phyloP scores from a whole-genome alignment of 2,888 invertebrate genomes.

The Eupsilia transversa region DNA sequence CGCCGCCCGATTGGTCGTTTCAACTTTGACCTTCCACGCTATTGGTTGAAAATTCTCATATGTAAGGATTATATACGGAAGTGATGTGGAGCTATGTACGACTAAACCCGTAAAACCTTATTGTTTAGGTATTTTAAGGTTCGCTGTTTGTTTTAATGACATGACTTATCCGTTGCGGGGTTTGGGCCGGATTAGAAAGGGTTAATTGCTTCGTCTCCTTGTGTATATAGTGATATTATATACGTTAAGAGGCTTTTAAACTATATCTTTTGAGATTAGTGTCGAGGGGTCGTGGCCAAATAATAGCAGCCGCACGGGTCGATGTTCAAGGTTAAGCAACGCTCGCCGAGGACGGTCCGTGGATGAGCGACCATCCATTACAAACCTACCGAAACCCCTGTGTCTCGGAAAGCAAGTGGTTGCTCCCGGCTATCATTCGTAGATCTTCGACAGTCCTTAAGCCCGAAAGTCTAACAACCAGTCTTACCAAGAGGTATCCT shows the following conservation, averaged over 20 bases:
- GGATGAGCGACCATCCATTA: background rate
- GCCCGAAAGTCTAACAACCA: background rate
- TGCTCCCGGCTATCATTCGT: too few species aligned
- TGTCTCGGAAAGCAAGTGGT: background rate
- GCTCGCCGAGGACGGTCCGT: too few species aligned
- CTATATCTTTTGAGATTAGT: conserved; percentile 15
- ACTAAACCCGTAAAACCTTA: conserved; percentile 64
- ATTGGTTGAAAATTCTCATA: conserved; percentile 84
- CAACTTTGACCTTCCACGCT: conserved; percentile 74
- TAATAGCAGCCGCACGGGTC: background rate
- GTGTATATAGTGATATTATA: conserved; percentile 15
- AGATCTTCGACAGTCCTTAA: background rate
- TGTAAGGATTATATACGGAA: conserved; percentile 69
- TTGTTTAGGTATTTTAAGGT: conserved; percentile 70
- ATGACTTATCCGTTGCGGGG: conserved; percentile 54
- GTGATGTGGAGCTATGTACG: conserved; percentile 66
- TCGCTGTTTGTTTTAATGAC: conserved; percentile 61
- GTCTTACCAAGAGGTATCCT: background rate
- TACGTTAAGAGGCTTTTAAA: conserved; percentile 3
- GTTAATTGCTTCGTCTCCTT: conserved; percentile 48
- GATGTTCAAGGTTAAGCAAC: background rate
- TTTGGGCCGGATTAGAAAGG: conserved; percentile 35
- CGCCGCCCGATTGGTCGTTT: conserved; percentile 80
- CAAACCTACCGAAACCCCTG: too few species aligned
- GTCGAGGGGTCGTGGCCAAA: background rate